phyloP scores from a whole-genome alignment of 2,888 invertebrate species.

The Coremacera marginata region DNA sequence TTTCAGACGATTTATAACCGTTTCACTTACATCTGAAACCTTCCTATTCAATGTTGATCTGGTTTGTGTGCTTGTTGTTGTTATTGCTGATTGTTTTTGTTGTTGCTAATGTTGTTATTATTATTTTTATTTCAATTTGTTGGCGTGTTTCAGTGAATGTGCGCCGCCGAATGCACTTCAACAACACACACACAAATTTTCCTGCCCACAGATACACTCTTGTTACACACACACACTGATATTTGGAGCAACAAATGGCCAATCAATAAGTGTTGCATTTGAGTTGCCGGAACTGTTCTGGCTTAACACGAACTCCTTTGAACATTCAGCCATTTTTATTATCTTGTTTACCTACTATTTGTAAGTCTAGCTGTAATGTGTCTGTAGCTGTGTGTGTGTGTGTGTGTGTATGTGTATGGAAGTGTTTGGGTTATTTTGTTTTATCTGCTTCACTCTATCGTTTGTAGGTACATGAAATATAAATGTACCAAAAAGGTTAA shows the following conservation, averaged over 20 bases:
- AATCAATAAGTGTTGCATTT: slow-evolving; percentile 37
- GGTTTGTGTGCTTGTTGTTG: background rate
- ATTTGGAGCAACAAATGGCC: slow-evolving; percentile 43
- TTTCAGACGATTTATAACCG: slow-evolving; percentile 11
- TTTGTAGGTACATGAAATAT: background rate
- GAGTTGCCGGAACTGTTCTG: slow-evolving; percentile 11
- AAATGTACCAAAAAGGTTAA: no score
- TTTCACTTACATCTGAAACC: background rate
- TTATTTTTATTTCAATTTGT: background rate
- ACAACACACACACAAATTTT: slow-evolving; percentile 1
- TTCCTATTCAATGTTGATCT: background rate
- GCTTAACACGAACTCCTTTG: slow-evolving; percentile 18
- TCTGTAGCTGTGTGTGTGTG: background rate
- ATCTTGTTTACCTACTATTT: background rate
- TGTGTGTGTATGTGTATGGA: background rate
- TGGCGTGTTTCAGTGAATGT: background rate
- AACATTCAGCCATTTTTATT: background rate
- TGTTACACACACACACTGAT: background rate
- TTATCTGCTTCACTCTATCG: background rate
- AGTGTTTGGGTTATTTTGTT: background rate
- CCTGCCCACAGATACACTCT: background rate
- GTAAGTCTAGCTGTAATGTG: background rate
- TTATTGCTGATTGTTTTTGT: background rate
- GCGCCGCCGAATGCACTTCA: background rate
- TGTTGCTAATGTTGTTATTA: background rate